Conservation (phyloP, 2,113 vertebrate genomes). For the Elanus axillaris region DNA sequence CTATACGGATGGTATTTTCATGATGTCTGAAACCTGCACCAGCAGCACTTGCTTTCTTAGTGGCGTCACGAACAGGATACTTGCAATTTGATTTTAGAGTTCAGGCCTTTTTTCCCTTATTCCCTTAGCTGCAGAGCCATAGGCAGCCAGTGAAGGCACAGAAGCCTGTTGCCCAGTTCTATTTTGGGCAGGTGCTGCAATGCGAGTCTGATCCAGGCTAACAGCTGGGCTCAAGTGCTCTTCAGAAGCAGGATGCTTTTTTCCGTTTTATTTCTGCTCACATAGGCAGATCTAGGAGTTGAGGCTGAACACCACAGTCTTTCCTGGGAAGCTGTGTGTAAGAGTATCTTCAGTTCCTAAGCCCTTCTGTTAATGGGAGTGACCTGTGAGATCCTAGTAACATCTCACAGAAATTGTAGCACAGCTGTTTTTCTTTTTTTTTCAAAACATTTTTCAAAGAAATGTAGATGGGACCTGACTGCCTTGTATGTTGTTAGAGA, state of each 20-base stretch:
- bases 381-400: background rate
- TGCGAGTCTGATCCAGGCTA: constrained; percentile 28
- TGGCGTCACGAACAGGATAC: background rate
- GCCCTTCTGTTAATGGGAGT: background rate
- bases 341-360: background rate
- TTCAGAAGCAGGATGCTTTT: background rate
- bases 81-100: background rate
- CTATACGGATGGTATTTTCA: accelerated
- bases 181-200: constrained; percentile 47
- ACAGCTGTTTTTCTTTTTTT: background rate
- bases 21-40: background rate
- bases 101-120: background rate
- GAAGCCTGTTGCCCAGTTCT: constrained; percentile 6
- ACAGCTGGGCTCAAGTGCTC: constrained; percentile 33
- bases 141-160: constrained; percentile 2
- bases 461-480: background rate
- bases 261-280: background rate
- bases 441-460: background rate
- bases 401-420: background rate
- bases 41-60: background rate
- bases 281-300: background rate
- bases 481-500: background rate
- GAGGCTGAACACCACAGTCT: background rate
- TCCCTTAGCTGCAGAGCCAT: background rate
- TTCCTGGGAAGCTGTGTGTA: background rate